Conservation (phyloP, 2,888 invertebrate species). For the Papilio gigon region DNA sequence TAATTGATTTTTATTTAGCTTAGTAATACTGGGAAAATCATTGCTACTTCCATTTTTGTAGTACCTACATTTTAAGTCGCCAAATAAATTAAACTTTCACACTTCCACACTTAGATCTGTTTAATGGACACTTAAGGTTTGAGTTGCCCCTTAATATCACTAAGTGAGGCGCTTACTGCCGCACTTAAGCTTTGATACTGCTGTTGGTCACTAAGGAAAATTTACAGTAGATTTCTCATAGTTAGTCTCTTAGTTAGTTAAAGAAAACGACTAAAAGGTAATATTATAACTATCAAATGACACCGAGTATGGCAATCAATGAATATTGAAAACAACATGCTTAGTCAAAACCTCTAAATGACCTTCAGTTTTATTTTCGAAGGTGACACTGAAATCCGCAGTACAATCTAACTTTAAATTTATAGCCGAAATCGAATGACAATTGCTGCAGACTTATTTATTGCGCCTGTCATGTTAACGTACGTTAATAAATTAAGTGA, state of each 20-base stretch:
- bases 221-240: too few relatives aligned
- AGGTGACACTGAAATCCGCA: slow-evolving; percentile 36
- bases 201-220: too few relatives aligned
- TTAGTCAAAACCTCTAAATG: slow-evolving; percentile 29
- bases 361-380: slow-evolving; percentile 36
- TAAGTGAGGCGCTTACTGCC: too few relatives aligned
- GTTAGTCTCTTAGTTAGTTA: too few relatives aligned
- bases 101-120: too few relatives aligned
- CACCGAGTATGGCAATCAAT: too few relatives aligned
- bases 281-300: too few relatives aligned
- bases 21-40: slow-evolving; percentile 55
- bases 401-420: slow-evolving; percentile 37
- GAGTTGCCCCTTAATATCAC: too few relatives aligned
- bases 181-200: too few relatives aligned
- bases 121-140: too few relatives aligned
- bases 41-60: slow-evolving; percentile 61
- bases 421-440: slow-evolving; percentile 28
- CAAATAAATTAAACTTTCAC: slow-evolving; percentile 5
- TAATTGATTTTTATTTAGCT: slow-evolving; percentile 75
- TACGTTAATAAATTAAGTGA: slow-evolving; percentile 11
- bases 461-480: slow-evolving; percentile 27
- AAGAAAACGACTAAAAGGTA: too few relatives aligned
- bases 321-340: too few relatives aligned
- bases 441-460: slow-evolving; percentile 29
- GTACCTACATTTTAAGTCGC: slow-evolving; percentile 14